Evolutionary conservation across 2,888 invertebrate genomes (phyloP), one percentile per base, ranked within the genome.

Genomic region (Megastigmus dorsalis): DNA sequence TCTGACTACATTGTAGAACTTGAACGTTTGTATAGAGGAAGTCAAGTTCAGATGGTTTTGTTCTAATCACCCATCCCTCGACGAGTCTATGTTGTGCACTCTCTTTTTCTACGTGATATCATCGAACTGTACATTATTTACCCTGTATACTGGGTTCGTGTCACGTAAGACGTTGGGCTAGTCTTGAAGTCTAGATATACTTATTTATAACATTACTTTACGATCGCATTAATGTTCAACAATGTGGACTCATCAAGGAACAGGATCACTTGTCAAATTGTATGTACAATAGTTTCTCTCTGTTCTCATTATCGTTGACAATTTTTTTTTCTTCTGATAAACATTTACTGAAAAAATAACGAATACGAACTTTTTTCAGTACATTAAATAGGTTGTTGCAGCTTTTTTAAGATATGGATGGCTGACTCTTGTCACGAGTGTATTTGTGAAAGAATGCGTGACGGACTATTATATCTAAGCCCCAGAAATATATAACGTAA

Each of bases 1-100:
- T 82, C 79, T 84, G 82, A 77, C 82, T 84, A 81, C 79, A 80
- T 80, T 80, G 74, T 78, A 79, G 82, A 82, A 83, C 82, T 83
- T 76, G 79, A 67, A 15, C 45, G n/a, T n/a, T 52, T 69, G 30
- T 54, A n/a, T 20, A 38, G 36, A 36, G 18, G 45, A 36, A 33
- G 57, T 74, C 75, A 65, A 72, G 76, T 66, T 75, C 72, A 45
- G 55, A 55, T 52, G 60, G 67, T 38, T 75, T 57, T 59, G 9
- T 43, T 60, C 30, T 70, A 23, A 69, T 71, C 55, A 72, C 68
- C 63, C 54, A 74, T 78, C 43, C 68, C 73, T 72, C 75, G 72
- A 77, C 41, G 59, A 79, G 67, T 71, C 43, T 63, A 62, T 50
- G 15, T 43, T 67, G 50, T 18, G 48, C 45, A 57, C 52, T 36